phyloP scores from a whole-genome alignment of 2,888 invertebrate genomes.

The Cosmia pyralina region DNA sequence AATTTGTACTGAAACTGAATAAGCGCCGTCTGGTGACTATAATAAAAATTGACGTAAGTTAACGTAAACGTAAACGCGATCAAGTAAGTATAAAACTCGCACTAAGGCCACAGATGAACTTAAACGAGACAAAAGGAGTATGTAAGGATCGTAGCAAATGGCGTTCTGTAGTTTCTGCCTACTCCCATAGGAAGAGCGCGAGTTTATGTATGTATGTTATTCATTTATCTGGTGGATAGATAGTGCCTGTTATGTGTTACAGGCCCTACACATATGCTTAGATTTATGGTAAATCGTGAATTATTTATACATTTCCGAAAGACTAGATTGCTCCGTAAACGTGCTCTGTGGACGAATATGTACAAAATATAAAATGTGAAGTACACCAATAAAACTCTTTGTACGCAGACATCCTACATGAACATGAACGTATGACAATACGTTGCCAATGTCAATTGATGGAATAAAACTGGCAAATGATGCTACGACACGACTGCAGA shows the following conservation, averaged over 20 bases:
- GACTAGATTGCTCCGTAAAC: not conserved
- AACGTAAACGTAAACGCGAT: too few relatives aligned
- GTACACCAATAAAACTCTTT: not conserved
- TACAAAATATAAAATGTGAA: not conserved
- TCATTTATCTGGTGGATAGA: not conserved
- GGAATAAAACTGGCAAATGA: constrained; percentile 41
- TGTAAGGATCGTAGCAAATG: too few relatives aligned
- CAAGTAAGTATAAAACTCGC: too few relatives aligned
- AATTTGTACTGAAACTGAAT: too few relatives aligned
- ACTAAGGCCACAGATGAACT: too few relatives aligned
- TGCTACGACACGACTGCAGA: constrained; percentile 11
- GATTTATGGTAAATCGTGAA: not conserved
- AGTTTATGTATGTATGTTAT: not conserved
- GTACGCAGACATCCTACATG: constrained; percentile 5
- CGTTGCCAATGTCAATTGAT: constrained; percentile 55
- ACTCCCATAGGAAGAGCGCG: too few relatives aligned
- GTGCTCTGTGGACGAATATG: not conserved
- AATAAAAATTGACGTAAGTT: too few relatives aligned
- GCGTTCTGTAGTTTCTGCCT: too few relatives aligned
- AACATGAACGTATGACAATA: constrained; percentile 20
- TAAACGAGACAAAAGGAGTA: too few relatives aligned
- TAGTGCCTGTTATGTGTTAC: not conserved
- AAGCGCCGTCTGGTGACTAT: too few relatives aligned
- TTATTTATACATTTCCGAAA: not conserved
- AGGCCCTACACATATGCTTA: not conserved